These are phyloP conservation scores for Sphyrna mokarran DNA, from an alignment of 2,113 vertebrate genomes.

Conservation along the genomic window DNA sequence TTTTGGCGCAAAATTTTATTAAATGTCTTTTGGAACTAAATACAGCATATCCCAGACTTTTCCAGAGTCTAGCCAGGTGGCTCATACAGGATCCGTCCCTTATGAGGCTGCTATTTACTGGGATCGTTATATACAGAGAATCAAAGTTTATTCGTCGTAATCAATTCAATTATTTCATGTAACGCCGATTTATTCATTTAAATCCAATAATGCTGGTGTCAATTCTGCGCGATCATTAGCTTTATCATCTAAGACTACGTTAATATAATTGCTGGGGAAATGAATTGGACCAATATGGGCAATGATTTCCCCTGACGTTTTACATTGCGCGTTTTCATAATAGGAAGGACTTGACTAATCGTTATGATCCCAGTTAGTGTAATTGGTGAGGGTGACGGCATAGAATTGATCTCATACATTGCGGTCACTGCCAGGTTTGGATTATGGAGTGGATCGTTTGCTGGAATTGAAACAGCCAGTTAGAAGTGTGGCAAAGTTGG, in stretches of 20 bases:
- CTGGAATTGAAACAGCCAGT: neutral
- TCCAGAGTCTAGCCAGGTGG: neutral
- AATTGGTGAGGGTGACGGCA: neutral
- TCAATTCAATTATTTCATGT: neutral
- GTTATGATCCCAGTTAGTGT: neutral
- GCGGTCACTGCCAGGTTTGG: neutral
- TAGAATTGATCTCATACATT: neutral
- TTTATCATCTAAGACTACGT: neutral
- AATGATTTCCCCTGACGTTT: neutral
- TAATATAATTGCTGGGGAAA: neutral
- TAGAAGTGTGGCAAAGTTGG: neutral
- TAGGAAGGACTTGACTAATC: neutral
- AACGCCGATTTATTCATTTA: neutral
- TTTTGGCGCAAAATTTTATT: neutral
- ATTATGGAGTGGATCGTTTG: neutral
- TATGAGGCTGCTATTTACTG: neutral
- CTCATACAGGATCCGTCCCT: neutral
- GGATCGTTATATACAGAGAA: neutral
- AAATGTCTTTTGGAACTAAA: neutral
- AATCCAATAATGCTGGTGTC: neutral
- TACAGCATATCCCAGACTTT: neutral
- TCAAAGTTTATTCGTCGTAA: neutral
- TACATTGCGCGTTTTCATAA: neutral
- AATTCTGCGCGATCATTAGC: neutral
- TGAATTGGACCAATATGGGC: neutral